Base-by-base conservation (phyloP, 92 coral and sea anemone genomes). In the Parazoanthus darwini region DNA sequence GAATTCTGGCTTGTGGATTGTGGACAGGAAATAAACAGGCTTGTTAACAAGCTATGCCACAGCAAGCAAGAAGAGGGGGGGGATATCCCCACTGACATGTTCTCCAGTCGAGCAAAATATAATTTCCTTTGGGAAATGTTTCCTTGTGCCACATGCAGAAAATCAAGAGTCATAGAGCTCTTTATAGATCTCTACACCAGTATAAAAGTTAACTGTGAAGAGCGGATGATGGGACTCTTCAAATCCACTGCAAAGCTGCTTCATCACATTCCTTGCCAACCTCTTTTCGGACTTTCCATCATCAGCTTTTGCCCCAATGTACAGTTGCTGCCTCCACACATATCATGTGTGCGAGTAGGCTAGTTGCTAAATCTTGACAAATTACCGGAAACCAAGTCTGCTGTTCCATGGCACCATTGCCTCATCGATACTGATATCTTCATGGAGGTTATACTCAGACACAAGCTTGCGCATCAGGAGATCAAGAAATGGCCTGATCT, bases 401-500 rank as follows among this genome's bases (percentile, higher is more conserved):
- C 56, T 56, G 3, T 29, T 77, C 54, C 54, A 4, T 38, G 29
- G 54, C 5, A 77, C 80, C 35, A 39, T 77, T 77, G 80, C 54
- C 51, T 77, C 80, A 77, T 77, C 80, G 9, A 77, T 70, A 18
- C 87, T n/a, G 33, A 86, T 20, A 36, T 85, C 11, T 44, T 14
- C 25, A 14, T 59, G 86, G 1, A 85, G 86, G n/a, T 77, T 86
- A 80, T 90, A 86, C 38, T 67, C 74, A 23, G 43, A 35, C 33
- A 54, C 58, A 37, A 70, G 29, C n/a, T 88, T 91, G 23, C 44
- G 78, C 16, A 80, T 14, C 1, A 88, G 6, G 14, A 91, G n/a
- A 33, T 83, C 43, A 15, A 91, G 77, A 23, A 74, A 88, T 36
- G 84, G 29, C 38, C 91, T 85, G 20, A 88, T 86, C 33, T 82